Evolutionary conservation across 2,797 vertebrate genomes (phyloP).

Genomic region (Anabas testudineus): DNA sequence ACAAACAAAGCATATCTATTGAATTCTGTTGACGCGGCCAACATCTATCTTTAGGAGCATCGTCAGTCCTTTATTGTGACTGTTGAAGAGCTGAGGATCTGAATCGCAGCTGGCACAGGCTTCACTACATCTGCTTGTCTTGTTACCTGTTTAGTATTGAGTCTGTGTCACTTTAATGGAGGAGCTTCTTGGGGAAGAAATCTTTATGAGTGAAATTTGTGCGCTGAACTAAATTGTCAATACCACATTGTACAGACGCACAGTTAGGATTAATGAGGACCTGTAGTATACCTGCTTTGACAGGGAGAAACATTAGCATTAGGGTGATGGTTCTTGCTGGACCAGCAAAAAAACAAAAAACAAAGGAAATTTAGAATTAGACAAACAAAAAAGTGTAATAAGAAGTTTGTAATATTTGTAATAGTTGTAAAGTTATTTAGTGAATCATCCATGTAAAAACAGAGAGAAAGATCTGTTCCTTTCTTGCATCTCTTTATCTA

Average conservation of each 20-base stretch:
- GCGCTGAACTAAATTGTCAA: background rate
- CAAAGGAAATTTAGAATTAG: background rate
- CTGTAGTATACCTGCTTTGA: too few relatives aligned
- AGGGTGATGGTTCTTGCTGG: too few relatives aligned
- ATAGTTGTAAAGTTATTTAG: too few relatives aligned
- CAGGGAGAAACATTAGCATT: too few relatives aligned
- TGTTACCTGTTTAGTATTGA: background rate
- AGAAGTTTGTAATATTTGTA: too few relatives aligned
- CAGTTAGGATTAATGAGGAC: background rate
- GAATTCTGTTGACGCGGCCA: slow-evolving; percentile 1
- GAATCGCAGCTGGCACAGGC: slow-evolving; percentile 10
- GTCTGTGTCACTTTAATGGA: background rate
- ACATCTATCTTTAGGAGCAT: background rate
- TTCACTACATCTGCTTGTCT: slow-evolving; percentile 9
- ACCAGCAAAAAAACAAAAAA: background rate
- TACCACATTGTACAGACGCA: background rate
- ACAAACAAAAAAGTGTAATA: background rate
- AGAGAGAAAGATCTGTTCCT: background rate
- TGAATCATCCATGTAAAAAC: too few relatives aligned
- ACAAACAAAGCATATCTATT: background rate
- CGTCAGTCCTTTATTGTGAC: background rate
- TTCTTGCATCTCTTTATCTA: slow-evolving; percentile 6
- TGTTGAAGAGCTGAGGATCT: slow-evolving; percentile 6
- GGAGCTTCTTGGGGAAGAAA: background rate
- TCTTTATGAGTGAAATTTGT: background rate